These are phyloP conservation scores for Bombus soroeensis DNA, from an alignment of 1,140 invertebrate species.

Conservation along the genomic window DNA sequence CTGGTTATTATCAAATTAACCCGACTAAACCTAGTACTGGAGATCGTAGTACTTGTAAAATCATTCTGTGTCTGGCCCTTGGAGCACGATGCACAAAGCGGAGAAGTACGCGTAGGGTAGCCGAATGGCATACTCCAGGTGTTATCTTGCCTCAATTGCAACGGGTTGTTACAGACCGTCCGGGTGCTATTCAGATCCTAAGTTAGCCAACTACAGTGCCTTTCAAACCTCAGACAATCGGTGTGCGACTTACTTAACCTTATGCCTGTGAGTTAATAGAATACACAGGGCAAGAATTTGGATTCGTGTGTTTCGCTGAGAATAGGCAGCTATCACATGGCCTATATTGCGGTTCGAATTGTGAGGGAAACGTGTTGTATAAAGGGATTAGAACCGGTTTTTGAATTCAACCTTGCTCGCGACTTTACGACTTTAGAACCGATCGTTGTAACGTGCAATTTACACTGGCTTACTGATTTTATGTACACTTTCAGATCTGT, in stretches of 20 bases:
- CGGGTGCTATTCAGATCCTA: slow-evolving; percentile 20
- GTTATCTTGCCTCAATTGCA: slow-evolving; percentile 47
- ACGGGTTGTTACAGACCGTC: slow-evolving; percentile 31
- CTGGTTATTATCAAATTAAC: not conserved
- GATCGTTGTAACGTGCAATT: too few species aligned
- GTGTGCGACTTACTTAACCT: not conserved
- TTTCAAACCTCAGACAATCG: slow-evolving; percentile 40
- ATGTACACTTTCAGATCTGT: too few species aligned
- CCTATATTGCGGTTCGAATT: not conserved
- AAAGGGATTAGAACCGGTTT: not conserved
- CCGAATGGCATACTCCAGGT: not conserved
- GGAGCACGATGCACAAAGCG: slow-evolving; percentile 1
- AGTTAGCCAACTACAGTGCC: slow-evolving; percentile 34
- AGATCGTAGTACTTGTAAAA: not conserved
- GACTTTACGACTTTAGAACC: too few species aligned
- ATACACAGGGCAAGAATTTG: slow-evolving; percentile 36
- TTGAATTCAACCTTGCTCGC: not conserved
- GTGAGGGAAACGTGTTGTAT: not conserved
- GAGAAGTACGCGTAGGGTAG: slow-evolving; percentile 32
- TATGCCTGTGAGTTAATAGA: slow-evolving; percentile 48
- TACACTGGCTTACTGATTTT: too few species aligned
- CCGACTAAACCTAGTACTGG: not conserved
- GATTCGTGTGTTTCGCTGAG: not conserved
- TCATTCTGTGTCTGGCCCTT: not conserved
- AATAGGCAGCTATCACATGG: not conserved